Percentiles rank a stretch among this genome's conserved stretches.
phyloP scores from a whole-genome alignment of 1,140 invertebrate genomes.

The Parasteatoda tepidariorum region DNA sequence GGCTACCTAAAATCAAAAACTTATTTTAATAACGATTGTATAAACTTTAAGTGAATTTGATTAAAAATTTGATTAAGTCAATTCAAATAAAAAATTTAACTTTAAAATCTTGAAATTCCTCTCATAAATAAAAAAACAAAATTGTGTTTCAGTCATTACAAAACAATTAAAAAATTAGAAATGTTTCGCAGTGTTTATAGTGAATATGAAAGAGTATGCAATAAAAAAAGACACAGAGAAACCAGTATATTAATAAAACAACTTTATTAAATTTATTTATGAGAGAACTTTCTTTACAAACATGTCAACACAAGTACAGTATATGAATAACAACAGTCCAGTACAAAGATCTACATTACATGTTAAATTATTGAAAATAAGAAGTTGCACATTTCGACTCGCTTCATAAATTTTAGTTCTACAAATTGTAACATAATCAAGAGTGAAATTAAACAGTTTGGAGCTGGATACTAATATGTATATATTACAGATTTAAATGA shows the following conservation, averaged over 20 bases:
- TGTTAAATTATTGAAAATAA: no score
- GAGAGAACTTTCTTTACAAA: background rate
- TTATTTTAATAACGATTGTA: background rate
- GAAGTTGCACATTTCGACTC: no score
- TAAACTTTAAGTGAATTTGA: background rate
- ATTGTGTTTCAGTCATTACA: background rate
- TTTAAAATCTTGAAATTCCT: background rate
- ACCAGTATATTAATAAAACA: background rate
- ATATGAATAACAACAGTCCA: background rate
- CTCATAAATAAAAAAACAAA: background rate
- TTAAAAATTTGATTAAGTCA: background rate
- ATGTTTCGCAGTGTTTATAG: background rate
- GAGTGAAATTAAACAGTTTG: no score
- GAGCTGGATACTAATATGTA: no score
- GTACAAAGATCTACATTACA: no score
- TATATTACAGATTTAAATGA: no score
- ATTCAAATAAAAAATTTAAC: background rate
- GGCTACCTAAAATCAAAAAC: background rate
- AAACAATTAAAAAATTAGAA: background rate
- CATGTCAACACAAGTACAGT: background rate
- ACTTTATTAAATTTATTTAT: constrained; percentile 1
- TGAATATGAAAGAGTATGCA: no score
- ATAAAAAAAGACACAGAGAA: background rate
- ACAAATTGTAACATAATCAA: no score
- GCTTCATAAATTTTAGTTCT: no score